Base-by-base conservation (phyloP, 2,888 invertebrate genomes). In the Agrochola macilenta region DNA sequence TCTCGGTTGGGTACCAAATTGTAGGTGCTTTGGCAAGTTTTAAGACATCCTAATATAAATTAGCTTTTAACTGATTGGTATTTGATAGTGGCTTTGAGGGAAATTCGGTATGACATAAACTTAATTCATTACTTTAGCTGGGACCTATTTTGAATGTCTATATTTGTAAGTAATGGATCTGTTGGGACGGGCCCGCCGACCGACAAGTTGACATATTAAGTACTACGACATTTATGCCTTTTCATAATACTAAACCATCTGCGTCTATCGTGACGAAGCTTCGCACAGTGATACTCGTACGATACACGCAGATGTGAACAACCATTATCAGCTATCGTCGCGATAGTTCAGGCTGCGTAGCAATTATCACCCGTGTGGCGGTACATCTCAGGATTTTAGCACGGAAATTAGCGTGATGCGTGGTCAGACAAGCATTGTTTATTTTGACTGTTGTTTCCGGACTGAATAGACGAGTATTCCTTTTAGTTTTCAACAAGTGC, bases 1-100 rank as follows among this genome's bases (percentile, higher is more conserved):
- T 61, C 82, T 61, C 12, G 77, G 54, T 46, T 43, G 0, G 9
- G 20, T 35, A 75, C 82, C 75, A 78, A 75, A 82, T 77, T 43
- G 17, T 73, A 14, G 14, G 72, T 39, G 5, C 23, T 43, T 73
- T 52, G 8, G 49, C 30, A 11, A 23, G 20, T 2, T 81, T 72
- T 58, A 14, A 43, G 39, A 5, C 0, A 39, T 30, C 23, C 23
- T 30, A 0, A 4, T 57, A 23, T 43, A 39, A 52, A n/a, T 23
- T 60, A 76, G 26, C 11, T 58, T 26, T 46, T 39, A 75, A 30
- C 57, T 14, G 5, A 58, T 76, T 4, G 17, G 5, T 74, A 26
- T 76, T 52, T 39, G 20, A 26, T 11, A 43, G 7, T 23, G 52
- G 8, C 2, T 66, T 30, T 30, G 2, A 30, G 14, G 14, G 26